Evolutionary conservation across 2,888 invertebrate species (phyloP).

Genomic region (Thecophora atra): DNA sequence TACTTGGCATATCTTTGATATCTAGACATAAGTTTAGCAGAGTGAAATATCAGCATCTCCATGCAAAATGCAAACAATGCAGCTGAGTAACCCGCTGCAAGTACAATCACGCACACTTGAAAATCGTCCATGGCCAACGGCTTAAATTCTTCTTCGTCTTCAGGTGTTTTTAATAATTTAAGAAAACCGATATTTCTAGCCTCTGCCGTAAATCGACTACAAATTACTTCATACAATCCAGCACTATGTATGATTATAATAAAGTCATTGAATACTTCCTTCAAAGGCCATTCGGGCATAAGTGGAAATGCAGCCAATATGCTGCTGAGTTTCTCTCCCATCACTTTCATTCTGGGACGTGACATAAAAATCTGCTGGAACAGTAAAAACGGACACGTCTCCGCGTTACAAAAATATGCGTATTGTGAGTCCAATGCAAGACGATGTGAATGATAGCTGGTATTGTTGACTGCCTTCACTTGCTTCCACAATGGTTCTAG

Average conservation of each 20-base stretch:
- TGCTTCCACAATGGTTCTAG: conserved; percentile 3
- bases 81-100: conserved; percentile 4
- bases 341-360: conserved; percentile 40
- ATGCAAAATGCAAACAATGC: neutral
- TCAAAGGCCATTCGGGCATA: conserved; percentile 43
- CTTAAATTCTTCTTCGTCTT: conserved; percentile 16
- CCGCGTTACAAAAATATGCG: conserved; percentile 38
- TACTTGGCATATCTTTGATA: no score
- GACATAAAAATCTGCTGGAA: conserved; percentile 48
- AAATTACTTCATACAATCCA: conserved; percentile 35
- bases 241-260: conserved; percentile 24
- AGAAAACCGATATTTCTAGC: conserved; percentile 8
- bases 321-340: conserved; percentile 37
- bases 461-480: neutral
- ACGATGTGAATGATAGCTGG: conserved; percentile 31
- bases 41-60: conserved; percentile 1
- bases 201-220: conserved; percentile 30
- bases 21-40: neutral
- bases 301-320: conserved; percentile 36
- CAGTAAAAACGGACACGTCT: conserved; percentile 45
- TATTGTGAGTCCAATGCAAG: conserved; percentile 38
- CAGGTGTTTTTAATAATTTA: conserved; percentile 21
- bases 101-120: conserved; percentile 31
- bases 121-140: conserved; percentile 38
- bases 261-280: conserved; percentile 38